Conservation (phyloP, 2,113 vertebrate genomes). For the Cephalopterus ornatus region DNA sequence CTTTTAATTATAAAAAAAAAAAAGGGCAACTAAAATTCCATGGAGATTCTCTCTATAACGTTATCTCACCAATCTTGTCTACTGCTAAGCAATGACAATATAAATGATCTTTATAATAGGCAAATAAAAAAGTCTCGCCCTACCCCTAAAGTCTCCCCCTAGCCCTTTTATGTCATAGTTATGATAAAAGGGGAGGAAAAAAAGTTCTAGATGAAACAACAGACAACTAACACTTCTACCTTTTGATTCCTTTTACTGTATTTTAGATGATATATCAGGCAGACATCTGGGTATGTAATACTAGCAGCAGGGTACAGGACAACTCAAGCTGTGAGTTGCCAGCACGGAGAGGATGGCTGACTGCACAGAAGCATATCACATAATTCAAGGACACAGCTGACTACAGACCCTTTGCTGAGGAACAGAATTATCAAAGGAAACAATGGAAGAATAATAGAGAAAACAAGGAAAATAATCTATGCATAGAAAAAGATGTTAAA, state of each 20-base stretch:
- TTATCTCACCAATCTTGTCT: not conserved
- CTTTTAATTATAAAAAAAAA: not conserved
- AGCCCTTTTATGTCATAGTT: not conserved
- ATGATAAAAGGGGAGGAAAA: not conserved
- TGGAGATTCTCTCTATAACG: not conserved
- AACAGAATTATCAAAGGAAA: not conserved
- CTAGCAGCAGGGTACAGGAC: constrained; percentile 24
- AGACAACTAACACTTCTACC: not conserved
- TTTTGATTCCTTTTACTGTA: not conserved
- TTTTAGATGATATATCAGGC: not conserved
- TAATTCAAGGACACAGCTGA: constrained; percentile 37
- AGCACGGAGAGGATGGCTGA: constrained; percentile 7
- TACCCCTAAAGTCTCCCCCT: not conserved
- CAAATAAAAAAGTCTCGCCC: not conserved
- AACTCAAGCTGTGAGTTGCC: constrained; percentile 41
- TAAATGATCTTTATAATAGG: not conserved
- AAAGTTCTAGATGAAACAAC: not conserved
- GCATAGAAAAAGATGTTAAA: constrained; percentile 21
- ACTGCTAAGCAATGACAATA: not conserved
- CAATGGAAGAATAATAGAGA: not conserved
- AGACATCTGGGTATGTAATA: constrained; percentile 24
- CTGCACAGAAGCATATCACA: not conserved
- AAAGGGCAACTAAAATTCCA: not conserved
- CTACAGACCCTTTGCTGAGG: not conserved
- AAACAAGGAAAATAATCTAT: constrained; percentile 17